Percentiles rank a stretch among this genome's conserved stretches.
Conservation (phyloP, 2,113 vertebrate species). For the Solea solea region DNA sequence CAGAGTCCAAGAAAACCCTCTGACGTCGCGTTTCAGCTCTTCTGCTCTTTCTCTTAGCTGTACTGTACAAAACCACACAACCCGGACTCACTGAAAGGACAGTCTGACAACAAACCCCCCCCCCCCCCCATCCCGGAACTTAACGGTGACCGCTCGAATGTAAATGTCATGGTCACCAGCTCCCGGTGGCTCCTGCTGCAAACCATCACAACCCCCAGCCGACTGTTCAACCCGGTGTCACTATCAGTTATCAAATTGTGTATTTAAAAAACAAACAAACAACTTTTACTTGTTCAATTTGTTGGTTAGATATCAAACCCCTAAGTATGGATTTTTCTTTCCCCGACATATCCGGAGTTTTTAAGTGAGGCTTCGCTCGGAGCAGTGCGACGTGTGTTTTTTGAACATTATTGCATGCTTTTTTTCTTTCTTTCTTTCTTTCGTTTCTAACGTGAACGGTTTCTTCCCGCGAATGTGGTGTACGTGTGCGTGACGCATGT, state of each 20-base stretch:
- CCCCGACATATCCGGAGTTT: slow-evolving; percentile 40
- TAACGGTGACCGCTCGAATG: slow-evolving; percentile 56
- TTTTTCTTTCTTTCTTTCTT: slow-evolving; percentile 32
- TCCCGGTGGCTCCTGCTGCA: slow-evolving; percentile 62
- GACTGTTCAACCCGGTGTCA: slow-evolving; percentile 62
- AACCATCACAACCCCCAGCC: slow-evolving; percentile 45
- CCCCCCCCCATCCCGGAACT: slow-evolving; percentile 26
- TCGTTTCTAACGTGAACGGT: slow-evolving; percentile 57
- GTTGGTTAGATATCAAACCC: slow-evolving; percentile 61
- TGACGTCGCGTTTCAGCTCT: not conserved
- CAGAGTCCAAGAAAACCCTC: not conserved
- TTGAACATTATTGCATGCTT: slow-evolving; percentile 76
- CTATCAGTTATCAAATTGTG: slow-evolving; percentile 44
- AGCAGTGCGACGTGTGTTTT: slow-evolving; percentile 40
- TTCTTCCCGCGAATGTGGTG: slow-evolving; percentile 56
- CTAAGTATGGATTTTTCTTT: slow-evolving; percentile 42
- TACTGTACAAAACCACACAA: slow-evolving; percentile 21
- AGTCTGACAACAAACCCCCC: not conserved
- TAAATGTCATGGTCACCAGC: slow-evolving; percentile 51
- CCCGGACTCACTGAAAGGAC: not conserved
- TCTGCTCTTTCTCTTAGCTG: slow-evolving; percentile 18
- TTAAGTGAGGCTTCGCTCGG: slow-evolving; percentile 16
- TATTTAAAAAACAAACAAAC: slow-evolving; percentile 53
- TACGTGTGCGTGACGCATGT: slow-evolving; percentile 75
- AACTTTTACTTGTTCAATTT: slow-evolving; percentile 55